phyloP scores from a whole-genome alignment of 2,113 vertebrate species.

The Spea multiplicata region DNA sequence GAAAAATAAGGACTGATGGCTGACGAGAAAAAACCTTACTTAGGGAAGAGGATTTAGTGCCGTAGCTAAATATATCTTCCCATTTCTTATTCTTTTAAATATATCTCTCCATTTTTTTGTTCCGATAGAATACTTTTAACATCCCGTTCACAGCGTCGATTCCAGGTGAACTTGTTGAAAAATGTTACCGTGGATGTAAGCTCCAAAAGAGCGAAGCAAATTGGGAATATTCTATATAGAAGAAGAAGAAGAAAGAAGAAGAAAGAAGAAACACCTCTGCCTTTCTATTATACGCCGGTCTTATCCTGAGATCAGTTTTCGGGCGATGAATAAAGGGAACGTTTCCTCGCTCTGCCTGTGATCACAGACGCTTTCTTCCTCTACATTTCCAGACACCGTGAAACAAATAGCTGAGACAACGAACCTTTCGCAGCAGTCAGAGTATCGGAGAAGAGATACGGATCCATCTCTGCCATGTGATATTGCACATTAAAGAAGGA shows the following conservation, averaged over 20 bases:
- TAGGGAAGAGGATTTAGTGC: too few species aligned
- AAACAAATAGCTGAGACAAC: constrained; percentile 15
- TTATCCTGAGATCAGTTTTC: constrained; percentile 29
- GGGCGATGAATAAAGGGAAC: constrained; percentile 21
- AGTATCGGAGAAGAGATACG: not conserved
- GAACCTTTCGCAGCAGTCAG: not conserved
- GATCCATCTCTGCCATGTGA: not conserved
- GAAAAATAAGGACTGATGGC: too few species aligned
- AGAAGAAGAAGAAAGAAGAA: not conserved
- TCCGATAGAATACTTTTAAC: constrained; percentile 19
- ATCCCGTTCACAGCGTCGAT: constrained; percentile 1
- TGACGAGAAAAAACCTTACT: too few species aligned
- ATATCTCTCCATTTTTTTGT: too few species aligned
- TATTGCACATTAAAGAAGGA: not conserved
- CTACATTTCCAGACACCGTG: constrained; percentile 10
- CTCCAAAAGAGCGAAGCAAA: constrained; percentile 15
- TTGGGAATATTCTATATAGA: not conserved
- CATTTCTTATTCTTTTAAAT: too few species aligned
- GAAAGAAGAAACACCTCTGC: not conserved
- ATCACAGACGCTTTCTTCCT: constrained; percentile 11
- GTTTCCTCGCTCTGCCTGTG: constrained; percentile 3
- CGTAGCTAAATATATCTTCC: too few species aligned
- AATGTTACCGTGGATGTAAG: not conserved
- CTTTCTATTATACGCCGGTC: constrained; percentile 12
- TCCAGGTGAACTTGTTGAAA: not conserved